These are phyloP conservation scores for Yponomeuta cagnagella DNA, from an alignment of 2,888 invertebrate species.

Conservation along the genomic window DNA sequence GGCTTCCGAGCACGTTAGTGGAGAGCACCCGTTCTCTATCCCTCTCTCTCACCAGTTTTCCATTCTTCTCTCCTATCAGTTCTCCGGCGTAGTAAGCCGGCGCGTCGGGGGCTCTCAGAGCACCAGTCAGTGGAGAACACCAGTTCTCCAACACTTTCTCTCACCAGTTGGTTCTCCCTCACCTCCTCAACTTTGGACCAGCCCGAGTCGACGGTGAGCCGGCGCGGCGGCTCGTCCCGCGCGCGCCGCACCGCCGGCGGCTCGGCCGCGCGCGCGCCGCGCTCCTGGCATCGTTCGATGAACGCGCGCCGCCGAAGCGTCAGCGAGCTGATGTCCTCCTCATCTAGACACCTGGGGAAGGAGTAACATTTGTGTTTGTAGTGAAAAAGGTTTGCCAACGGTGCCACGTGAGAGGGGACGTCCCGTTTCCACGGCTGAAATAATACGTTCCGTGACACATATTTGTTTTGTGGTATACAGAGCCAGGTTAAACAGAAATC, in stretches of 20 bases:
- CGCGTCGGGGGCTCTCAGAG: constrained; percentile 36
- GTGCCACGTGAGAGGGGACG: no score
- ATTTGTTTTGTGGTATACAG: no score
- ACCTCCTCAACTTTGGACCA: constrained; percentile 52
- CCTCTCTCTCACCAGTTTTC: no score
- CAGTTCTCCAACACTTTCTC: no score
- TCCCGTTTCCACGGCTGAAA: no score
- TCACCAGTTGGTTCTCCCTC: background rate
- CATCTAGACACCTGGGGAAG: constrained; percentile 51
- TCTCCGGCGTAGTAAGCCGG: background rate
- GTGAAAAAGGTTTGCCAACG: no score
- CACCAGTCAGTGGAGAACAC: no score
- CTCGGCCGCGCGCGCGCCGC: constrained; percentile 48
- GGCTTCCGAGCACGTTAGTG: no score
- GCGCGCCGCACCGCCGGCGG: constrained; percentile 54
- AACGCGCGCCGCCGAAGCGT: constrained; percentile 62
- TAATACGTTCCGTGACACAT: no score
- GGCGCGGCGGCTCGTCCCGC: constrained; percentile 38
- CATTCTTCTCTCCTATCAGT: background rate
- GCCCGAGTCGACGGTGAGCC: constrained; percentile 66
- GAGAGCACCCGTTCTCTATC: no score
- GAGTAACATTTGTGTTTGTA: background rate
- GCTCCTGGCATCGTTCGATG: constrained; percentile 67
- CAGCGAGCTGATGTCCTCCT: constrained; percentile 48
- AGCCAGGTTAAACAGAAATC: no score